A percentile compares a stretch with the other conserved stretches of the same genome.
phyloP scores from a whole-genome alignment of 2,113 vertebrate genomes.

The Ictalurus furcatus region DNA sequence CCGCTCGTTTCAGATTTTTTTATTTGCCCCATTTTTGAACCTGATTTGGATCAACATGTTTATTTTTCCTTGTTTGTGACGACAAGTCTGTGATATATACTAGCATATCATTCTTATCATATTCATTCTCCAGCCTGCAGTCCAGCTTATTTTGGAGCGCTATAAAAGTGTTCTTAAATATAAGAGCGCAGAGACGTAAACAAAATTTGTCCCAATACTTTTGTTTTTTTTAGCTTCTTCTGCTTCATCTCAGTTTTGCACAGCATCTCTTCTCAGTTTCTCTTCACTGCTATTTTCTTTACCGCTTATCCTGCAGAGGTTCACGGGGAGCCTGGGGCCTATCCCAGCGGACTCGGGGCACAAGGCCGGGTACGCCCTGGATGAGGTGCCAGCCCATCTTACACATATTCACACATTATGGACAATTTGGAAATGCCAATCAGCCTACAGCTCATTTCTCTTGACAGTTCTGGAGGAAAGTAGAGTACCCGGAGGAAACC shows the following conservation, averaged over 20 bases:
- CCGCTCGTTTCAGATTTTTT: neutral
- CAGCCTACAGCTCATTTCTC: no score
- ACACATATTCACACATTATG: no score
- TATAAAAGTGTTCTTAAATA: neutral
- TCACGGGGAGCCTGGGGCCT: no score
- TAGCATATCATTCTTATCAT: neutral
- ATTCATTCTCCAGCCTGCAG: neutral
- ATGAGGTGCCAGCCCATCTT: no score
- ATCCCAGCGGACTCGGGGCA: no score
- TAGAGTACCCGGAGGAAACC: no score
- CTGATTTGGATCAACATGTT: neutral
- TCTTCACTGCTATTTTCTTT: neutral
- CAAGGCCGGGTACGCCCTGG: no score
- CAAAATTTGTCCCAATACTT: neutral
- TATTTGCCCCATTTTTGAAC: neutral
- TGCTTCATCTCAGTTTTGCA: neutral
- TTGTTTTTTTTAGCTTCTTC: neutral
- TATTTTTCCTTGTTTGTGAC: neutral
- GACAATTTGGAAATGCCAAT: no score
- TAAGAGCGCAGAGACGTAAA: neutral
- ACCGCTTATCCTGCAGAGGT: no score
- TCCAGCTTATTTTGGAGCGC: neutral
- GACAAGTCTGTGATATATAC: neutral
- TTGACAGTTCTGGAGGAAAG: no score
- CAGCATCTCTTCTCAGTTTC: neutral